phyloP scores from a whole-genome alignment of 2,797 vertebrate genomes.

The Parambassis ranga region DNA sequence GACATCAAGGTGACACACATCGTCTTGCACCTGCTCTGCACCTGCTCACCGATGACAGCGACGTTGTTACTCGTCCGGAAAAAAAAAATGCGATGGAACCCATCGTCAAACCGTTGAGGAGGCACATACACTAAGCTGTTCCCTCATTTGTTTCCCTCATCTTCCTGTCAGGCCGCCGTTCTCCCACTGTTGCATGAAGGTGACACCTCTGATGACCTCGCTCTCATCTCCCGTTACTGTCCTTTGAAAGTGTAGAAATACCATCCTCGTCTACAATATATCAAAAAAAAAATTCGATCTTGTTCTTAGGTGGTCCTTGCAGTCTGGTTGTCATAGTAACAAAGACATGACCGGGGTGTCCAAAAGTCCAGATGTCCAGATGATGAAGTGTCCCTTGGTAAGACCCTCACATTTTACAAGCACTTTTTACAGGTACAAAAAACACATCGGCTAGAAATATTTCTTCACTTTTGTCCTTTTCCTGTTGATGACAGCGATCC shows the following conservation, averaged over 20 bases:
- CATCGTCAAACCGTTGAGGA: neutral
- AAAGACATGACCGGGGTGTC: too few species aligned
- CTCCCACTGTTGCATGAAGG: neutral
- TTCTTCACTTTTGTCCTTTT: too few species aligned
- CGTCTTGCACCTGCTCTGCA: constrained; percentile 30
- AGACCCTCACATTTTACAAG: too few species aligned
- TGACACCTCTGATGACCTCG: neutral
- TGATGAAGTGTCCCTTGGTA: too few species aligned
- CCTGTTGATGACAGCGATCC: too few species aligned
- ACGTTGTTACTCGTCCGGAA: constrained; percentile 4
- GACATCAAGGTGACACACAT: constrained; percentile 33
- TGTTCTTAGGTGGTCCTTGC: too few species aligned
- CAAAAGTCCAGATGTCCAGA: too few species aligned
- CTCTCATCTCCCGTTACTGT: neutral
- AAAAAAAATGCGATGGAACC: constrained; percentile 11
- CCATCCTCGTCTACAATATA: neutral
- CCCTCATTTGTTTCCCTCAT: neutral
- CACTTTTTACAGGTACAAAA: too few species aligned
- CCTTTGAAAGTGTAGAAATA: neutral
- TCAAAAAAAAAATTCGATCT: too few species aligned
- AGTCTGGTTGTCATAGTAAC: neutral
- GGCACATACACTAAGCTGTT: neutral
- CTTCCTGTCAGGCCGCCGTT: neutral
- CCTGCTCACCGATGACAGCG: constrained; percentile 12
- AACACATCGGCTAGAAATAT: too few species aligned